A percentile compares a stretch with the other conserved stretches of the same genome.
These are phyloP conservation scores for Neogobius melanostomus DNA, from an alignment of 2,113 vertebrate genomes.

Conservation along the genomic window DNA sequence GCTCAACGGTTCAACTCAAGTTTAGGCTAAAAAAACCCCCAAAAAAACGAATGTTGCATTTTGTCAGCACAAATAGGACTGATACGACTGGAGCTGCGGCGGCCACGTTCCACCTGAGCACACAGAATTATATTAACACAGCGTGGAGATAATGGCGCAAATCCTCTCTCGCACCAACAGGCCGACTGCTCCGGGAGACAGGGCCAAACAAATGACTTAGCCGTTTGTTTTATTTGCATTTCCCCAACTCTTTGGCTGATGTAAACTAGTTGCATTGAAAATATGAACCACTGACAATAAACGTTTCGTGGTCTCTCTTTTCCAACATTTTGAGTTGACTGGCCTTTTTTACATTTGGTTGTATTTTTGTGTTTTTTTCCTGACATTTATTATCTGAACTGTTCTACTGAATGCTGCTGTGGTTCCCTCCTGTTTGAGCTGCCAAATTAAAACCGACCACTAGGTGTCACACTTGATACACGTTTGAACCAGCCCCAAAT, in stretches of 20 bases:
- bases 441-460: background rate
- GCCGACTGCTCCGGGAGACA: too few relatives aligned
- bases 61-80: background rate
- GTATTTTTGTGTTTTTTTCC: too few relatives aligned
- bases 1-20: background rate
- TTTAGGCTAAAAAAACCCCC: background rate
- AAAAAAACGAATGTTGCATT: background rate
- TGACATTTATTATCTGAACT: too few relatives aligned
- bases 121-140: background rate
- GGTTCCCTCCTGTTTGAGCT: too few relatives aligned
- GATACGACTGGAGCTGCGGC: background rate
- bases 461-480: background rate
- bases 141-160: background rate
- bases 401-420: too few relatives aligned
- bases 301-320: background rate
- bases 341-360: background rate
- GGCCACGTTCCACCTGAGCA: background rate
- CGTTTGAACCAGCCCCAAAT: background rate
- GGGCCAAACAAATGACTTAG: too few relatives aligned
- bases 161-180: background rate
- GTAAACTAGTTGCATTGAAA: background rate
- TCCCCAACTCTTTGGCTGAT: too few relatives aligned
- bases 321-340: background rate
- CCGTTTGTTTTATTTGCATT: too few relatives aligned
- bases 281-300: background rate